phyloP scores from a whole-genome alignment of 2,113 vertebrate species.

The Ceyx melanurus region DNA sequence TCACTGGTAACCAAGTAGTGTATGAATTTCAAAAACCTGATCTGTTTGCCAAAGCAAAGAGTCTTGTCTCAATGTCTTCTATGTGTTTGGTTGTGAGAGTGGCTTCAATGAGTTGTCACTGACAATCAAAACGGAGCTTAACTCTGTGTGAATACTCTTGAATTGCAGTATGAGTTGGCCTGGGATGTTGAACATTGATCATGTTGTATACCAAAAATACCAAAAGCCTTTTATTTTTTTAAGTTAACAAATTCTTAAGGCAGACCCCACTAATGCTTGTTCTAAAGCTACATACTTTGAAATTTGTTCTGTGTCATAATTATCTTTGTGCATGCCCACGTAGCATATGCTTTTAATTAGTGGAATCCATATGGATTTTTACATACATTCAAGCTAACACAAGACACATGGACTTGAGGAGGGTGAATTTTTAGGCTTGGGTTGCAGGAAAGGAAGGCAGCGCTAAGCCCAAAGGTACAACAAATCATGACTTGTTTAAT shows the following conservation, averaged over 20 bases:
- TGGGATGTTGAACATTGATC: not conserved
- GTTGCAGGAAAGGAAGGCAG: not conserved
- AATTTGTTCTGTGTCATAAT: not conserved
- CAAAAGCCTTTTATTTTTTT: not conserved
- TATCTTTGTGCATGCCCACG: not conserved
- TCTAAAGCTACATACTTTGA: not conserved
- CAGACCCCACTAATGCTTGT: not conserved
- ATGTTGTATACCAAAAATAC: not conserved
- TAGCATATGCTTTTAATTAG: conserved; percentile 24
- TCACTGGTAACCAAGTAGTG: not conserved
- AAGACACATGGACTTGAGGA: not conserved
- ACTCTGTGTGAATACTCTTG: not conserved
- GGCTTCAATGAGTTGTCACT: not conserved
- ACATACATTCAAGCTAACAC: not conserved
- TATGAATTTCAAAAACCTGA: not conserved
- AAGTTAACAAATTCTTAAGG: not conserved
- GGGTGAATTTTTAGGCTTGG: not conserved
- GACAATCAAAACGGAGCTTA: not conserved
- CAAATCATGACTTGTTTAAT: conserved; percentile 28
- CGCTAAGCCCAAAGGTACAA: conserved; percentile 22
- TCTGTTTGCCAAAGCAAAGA: not conserved
- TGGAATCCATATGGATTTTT: not conserved
- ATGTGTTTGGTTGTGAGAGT: not conserved
- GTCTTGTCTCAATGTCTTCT: not conserved
- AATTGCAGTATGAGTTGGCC: not conserved